Conservation (phyloP, 2,888 invertebrate species). For the Ichneumon xanthorius region DNA sequence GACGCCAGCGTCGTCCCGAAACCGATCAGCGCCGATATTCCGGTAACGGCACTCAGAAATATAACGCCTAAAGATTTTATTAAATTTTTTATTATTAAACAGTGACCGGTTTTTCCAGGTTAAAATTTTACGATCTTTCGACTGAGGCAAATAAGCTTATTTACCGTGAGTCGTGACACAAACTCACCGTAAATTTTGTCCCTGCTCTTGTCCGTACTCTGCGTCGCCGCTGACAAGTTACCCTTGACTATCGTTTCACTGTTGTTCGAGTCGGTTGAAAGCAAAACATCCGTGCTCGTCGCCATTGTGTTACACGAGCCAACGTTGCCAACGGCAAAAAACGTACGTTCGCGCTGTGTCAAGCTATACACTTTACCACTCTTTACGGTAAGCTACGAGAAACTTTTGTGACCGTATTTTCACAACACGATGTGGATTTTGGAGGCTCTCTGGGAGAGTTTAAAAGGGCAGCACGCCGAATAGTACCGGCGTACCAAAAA, state of each 20-base stretch:
- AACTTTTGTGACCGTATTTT: no score
- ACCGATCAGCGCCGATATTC: slow-evolving; percentile 92
- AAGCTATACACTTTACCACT: no score
- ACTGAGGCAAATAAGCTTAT: slow-evolving; percentile 10
- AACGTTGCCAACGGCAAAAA: neutral
- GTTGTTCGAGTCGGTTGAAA: slow-evolving; percentile 60
- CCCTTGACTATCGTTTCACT: slow-evolving; percentile 54
- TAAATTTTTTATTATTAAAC: neutral
- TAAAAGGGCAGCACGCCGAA: no score
- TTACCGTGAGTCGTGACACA: slow-evolving; percentile 54
- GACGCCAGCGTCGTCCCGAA: slow-evolving; percentile 92
- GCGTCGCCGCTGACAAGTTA: slow-evolving; percentile 63
- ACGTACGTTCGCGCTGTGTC: neutral
- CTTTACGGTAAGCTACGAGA: no score
- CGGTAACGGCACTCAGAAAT: slow-evolving; percentile 91
- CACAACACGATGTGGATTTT: no score
- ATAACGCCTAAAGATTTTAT: slow-evolving; percentile 86
- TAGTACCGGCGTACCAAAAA: no score
- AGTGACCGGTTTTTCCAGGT: slow-evolving; percentile 46
- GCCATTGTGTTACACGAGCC: slow-evolving; percentile 68
- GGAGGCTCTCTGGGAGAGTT: no score
- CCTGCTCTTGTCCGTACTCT: slow-evolving; percentile 65
- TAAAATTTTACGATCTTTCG: slow-evolving; percentile 23
- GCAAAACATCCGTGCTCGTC: slow-evolving; percentile 65
- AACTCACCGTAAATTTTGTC: slow-evolving; percentile 76